A percentile compares a stretch with the other conserved stretches of the same genome.
phyloP scores from a whole-genome alignment of 1,140 invertebrate genomes.

The Drosophila auraria region DNA sequence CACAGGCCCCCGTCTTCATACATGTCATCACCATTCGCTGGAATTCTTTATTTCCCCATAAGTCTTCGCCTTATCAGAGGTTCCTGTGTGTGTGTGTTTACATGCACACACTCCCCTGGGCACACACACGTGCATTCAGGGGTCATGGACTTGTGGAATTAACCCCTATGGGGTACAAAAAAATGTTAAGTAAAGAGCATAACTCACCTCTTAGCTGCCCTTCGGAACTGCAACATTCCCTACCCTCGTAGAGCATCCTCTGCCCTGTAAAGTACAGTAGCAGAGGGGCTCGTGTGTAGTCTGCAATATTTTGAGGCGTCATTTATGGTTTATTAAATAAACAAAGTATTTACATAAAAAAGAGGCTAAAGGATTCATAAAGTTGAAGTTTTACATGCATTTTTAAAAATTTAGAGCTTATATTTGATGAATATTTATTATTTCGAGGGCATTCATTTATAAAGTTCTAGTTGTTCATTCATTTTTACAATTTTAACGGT shows the following conservation, averaged over 20 bases:
- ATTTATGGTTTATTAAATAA: not conserved
- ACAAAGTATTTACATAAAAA: not conserved
- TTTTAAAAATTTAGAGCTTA: not conserved
- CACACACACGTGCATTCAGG: slow-evolving; percentile 26
- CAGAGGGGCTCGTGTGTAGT: not conserved
- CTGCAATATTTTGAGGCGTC: slow-evolving; percentile 3
- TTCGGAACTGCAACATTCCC: slow-evolving; percentile 29
- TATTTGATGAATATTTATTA: not conserved
- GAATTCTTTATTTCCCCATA: slow-evolving; percentile 8
- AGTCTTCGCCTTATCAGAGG: slow-evolving; percentile 17
- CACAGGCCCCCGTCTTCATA: not conserved
- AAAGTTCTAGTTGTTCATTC: not conserved
- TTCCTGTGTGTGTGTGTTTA: slow-evolving; percentile 22
- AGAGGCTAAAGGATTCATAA: not conserved
- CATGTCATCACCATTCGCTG: not conserved
- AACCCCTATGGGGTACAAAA: slow-evolving; percentile 35
- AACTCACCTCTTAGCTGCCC: slow-evolving; percentile 21
- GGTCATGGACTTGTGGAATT: slow-evolving; percentile 41
- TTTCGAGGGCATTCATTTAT: not conserved
- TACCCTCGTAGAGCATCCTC: slow-evolving; percentile 25
- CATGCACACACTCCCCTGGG: not conserved
- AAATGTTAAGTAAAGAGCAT: slow-evolving; percentile 1
- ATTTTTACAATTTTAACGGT: not conserved
- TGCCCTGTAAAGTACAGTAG: slow-evolving; percentile 33
- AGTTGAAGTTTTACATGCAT: not conserved